These are phyloP conservation scores for Orchesella cincta DNA, from an alignment of 1,140 invertebrate species.

Conservation along the genomic window DNA sequence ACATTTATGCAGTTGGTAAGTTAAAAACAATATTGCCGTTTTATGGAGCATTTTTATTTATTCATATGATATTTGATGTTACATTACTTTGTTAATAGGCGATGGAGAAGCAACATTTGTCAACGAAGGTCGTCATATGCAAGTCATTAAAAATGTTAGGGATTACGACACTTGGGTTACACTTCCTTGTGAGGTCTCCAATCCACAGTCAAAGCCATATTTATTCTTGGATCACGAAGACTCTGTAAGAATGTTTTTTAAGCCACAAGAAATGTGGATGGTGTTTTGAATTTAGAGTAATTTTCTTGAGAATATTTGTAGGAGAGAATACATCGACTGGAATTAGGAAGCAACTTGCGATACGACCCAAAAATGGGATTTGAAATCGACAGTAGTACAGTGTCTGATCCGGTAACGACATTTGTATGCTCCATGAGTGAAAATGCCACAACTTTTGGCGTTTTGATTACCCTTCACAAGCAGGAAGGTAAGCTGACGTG, in stretches of 20 bases:
- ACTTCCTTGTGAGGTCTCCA: slow-evolving; percentile 36
- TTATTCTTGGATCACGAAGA: slow-evolving; percentile 39
- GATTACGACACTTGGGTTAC: slow-evolving; percentile 35
- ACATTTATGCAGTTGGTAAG: slow-evolving; percentile 37
- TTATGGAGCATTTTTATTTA: neutral
- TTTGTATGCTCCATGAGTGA: slow-evolving; percentile 41
- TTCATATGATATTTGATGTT: neutral
- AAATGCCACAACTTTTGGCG: slow-evolving; percentile 37
- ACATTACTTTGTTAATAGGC: slow-evolving; percentile 25
- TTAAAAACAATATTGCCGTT: neutral
- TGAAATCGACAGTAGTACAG: slow-evolving; percentile 25
- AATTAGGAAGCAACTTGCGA: slow-evolving; percentile 25
- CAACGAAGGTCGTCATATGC: slow-evolving; percentile 36
- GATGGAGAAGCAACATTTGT: slow-evolving; percentile 38
- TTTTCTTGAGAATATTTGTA: neutral
- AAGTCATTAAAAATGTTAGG: slow-evolving; percentile 31
- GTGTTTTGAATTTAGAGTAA: no score
- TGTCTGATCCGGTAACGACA: slow-evolving; percentile 34
- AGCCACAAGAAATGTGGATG: neutral
- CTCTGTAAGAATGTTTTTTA: slow-evolving; percentile 23
- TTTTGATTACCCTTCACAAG: slow-evolving; percentile 38
- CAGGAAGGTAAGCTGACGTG: slow-evolving; percentile 5
- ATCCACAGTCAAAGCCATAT: slow-evolving; percentile 36
- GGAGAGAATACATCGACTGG: slow-evolving; percentile 34
- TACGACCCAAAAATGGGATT: slow-evolving; percentile 39